These are phyloP conservation scores for Balaeniceps rex DNA, from an alignment of 2,113 vertebrate genomes.

Conservation along the genomic window DNA sequence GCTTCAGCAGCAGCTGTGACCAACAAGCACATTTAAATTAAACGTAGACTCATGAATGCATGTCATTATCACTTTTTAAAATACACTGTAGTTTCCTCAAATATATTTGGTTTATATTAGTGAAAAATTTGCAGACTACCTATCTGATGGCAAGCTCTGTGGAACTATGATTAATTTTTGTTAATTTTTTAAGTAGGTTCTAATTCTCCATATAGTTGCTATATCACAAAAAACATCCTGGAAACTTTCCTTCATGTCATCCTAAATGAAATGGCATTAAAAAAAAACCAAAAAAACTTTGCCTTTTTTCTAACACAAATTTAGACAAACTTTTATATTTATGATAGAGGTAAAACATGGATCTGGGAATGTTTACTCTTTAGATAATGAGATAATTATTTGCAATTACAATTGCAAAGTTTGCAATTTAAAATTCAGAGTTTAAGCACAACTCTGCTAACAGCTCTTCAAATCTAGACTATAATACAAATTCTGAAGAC, in stretches of 20 bases:
- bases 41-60: not conserved
- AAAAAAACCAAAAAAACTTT: not conserved
- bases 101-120: not conserved
- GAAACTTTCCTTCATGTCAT: not conserved
- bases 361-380: not conserved
- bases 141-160: not conserved
- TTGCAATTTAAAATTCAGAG: not conserved
- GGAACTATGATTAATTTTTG: not conserved
- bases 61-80: not conserved
- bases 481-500: not conserved
- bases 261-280: not conserved
- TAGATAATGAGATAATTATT: not conserved
- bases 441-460: not conserved
- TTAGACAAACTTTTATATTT: not conserved
- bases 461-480: not conserved
- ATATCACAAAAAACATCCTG: not conserved
- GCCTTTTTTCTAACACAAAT: not conserved
- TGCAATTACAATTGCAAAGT: not conserved
- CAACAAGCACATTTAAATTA: not conserved
- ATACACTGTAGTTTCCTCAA: not conserved
- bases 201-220: not conserved
- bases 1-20: not conserved
- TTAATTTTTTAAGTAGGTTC: not conserved
- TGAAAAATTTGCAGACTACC: not conserved
- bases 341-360: not conserved